A percentile compares a stretch with the other conserved stretches of the same genome.
These are phyloP conservation scores for Diphyllodes magnificus DNA, from an alignment of 2,113 vertebrate genomes.

Conservation along the genomic window DNA sequence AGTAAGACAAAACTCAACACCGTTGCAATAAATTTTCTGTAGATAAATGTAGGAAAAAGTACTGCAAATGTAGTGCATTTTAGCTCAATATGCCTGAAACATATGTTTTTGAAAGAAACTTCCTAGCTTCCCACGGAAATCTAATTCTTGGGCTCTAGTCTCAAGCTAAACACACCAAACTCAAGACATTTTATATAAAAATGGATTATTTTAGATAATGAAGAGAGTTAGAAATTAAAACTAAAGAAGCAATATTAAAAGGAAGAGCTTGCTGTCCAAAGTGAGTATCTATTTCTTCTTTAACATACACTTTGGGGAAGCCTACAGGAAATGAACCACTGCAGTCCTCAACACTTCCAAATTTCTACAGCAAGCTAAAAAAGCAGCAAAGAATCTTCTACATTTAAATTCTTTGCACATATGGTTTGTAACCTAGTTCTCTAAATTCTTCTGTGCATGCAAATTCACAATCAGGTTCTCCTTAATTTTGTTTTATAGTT, in stretches of 20 bases:
- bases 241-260: not conserved
- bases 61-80: not conserved
- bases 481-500: not conserved
- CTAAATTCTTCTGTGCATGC: not conserved
- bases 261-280: not conserved
- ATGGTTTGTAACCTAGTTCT: not conserved
- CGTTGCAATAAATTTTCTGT: not conserved
- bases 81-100: not conserved
- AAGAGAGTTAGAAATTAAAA: not conserved
- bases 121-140: not conserved
- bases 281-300: not conserved
- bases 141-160: not conserved
- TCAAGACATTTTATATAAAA: not conserved
- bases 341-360: not conserved
- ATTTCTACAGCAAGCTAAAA: not conserved
- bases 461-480: not conserved
- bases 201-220: not conserved
- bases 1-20: not conserved
- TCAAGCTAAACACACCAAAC: not conserved
- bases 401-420: not conserved
- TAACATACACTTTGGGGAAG: not conserved
- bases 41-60: not conserved
- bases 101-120: not conserved
- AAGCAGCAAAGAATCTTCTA: not conserved
- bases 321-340: not conserved